phyloP scores from a whole-genome alignment of 2,888 invertebrate genomes.

The Latrodectus elegans region DNA sequence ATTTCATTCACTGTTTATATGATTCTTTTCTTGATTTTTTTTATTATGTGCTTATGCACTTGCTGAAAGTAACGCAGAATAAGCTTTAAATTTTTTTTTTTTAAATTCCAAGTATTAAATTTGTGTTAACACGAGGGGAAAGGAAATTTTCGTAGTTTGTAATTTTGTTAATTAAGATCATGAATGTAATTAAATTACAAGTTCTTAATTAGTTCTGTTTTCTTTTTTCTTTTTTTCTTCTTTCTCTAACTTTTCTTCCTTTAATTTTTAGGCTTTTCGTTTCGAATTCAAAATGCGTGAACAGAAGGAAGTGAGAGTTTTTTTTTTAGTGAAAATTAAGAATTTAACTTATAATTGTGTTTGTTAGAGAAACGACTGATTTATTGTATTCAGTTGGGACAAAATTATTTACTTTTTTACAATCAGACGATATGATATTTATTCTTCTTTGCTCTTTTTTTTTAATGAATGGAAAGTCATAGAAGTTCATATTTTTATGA shows the following conservation, averaged over 20 bases:
- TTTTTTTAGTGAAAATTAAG: background rate
- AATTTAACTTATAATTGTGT: no score
- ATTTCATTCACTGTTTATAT: slow-evolving; percentile 40
- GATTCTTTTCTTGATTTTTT: slow-evolving; percentile 29
- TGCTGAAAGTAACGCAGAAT: background rate
- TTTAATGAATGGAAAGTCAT: no score
- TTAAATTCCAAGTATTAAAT: slow-evolving; percentile 52
- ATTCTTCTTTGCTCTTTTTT: no score
- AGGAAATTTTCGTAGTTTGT: slow-evolving; percentile 49
- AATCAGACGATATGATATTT: no score
- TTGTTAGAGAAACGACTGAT: no score
- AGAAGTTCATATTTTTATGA: no score
- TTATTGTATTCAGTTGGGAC: no score
- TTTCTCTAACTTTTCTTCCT: slow-evolving; percentile 19
- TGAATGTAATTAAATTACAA: slow-evolving; percentile 67
- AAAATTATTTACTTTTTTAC: no score
- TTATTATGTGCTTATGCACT: background rate
- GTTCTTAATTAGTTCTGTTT: slow-evolving; percentile 57
- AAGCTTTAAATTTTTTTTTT: slow-evolving; percentile 4
- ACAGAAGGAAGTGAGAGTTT: slow-evolving; percentile 20
- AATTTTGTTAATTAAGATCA: slow-evolving; percentile 69
- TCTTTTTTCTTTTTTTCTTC: slow-evolving; percentile 10
- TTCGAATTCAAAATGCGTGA: slow-evolving; percentile 28
- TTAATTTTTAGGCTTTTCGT: slow-evolving; percentile 31
- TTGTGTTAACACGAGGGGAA: slow-evolving; percentile 22